These are phyloP conservation scores for Cyclopterus lumpus DNA, from an alignment of 2,797 vertebrate genomes.

Conservation along the genomic window DNA sequence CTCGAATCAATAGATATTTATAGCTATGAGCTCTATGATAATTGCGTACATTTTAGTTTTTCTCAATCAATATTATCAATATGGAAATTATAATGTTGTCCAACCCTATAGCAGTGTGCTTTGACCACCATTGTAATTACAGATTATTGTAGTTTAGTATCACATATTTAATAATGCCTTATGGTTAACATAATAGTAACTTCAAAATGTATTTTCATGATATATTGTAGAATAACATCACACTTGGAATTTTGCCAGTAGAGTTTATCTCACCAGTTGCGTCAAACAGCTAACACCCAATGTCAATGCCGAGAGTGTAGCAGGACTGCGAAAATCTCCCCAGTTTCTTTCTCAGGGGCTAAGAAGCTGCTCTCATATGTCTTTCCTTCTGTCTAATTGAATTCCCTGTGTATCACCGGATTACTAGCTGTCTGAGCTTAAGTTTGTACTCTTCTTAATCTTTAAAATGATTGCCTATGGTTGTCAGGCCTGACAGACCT, in stretches of 20 bases:
- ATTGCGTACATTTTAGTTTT: too few species aligned
- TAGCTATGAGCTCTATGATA: too few species aligned
- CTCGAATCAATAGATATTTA: too few species aligned
- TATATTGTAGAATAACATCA: not conserved
- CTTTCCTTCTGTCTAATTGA: slow-evolving; percentile 47
- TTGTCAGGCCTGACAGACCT: slow-evolving; percentile 33
- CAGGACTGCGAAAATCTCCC: slow-evolving; percentile 19
- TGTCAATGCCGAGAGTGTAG: slow-evolving; percentile 16
- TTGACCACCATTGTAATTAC: not conserved
- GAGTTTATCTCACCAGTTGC: slow-evolving; percentile 39
- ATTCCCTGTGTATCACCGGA: slow-evolving; percentile 38
- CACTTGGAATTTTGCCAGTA: slow-evolving; percentile 9
- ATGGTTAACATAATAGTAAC: not conserved
- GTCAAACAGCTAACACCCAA: slow-evolving; percentile 14
- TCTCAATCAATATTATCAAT: too few species aligned
- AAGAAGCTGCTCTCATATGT: slow-evolving; percentile 27
- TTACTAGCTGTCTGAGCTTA: slow-evolving; percentile 50
- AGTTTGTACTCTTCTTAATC: slow-evolving; percentile 49
- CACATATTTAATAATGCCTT: too few species aligned
- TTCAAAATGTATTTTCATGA: not conserved
- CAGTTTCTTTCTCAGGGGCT: not conserved
- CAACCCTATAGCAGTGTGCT: not conserved
- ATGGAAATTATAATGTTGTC: too few species aligned
- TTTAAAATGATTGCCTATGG: slow-evolving; percentile 45
- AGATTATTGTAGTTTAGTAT: not conserved